Evolutionary conservation across 2,888 invertebrate genomes (phyloP).

Genomic region (Sycophila texana): DNA sequence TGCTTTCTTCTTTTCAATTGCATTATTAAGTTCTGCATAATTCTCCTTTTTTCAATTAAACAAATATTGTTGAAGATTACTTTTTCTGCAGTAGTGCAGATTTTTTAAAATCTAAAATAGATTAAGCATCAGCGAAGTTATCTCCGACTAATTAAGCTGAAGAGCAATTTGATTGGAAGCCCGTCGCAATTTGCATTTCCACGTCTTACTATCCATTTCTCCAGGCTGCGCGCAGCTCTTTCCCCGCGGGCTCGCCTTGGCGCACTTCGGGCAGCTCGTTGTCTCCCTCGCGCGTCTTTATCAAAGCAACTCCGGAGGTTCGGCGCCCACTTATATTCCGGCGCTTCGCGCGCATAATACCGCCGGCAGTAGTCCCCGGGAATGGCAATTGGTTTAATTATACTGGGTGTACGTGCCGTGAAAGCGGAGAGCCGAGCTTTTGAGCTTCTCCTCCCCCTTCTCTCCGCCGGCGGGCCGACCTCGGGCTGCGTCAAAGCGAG

Average conservation of each 20-base stretch:
- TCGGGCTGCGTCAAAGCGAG: no score
- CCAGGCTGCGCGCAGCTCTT: neutral
- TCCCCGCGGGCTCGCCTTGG: neutral
- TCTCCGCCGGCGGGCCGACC: neutral
- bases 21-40: no score
- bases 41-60: no score
- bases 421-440: conserved; percentile 40
- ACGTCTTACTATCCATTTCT: neutral
- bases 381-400: conserved; percentile 57
- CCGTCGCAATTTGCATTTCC: neutral
- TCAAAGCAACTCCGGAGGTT: conserved; percentile 44
- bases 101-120: no score
- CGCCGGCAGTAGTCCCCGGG: conserved; percentile 11
- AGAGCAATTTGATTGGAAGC: no score
- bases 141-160: no score
- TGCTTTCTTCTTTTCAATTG: no score
- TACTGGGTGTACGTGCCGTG: conserved; percentile 51
- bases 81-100: no score
- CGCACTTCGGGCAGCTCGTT: conserved; percentile 4
- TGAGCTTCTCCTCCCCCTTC: conserved; percentile 18
- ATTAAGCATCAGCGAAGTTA: no score
- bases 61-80: no score
- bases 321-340: conserved; percentile 51
- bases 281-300: conserved; percentile 41
- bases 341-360: conserved; percentile 42